These are phyloP conservation scores for Acrossocheilus wenchowensis DNA, from an alignment of 2,797 vertebrate genomes.

Conservation along the genomic window DNA sequence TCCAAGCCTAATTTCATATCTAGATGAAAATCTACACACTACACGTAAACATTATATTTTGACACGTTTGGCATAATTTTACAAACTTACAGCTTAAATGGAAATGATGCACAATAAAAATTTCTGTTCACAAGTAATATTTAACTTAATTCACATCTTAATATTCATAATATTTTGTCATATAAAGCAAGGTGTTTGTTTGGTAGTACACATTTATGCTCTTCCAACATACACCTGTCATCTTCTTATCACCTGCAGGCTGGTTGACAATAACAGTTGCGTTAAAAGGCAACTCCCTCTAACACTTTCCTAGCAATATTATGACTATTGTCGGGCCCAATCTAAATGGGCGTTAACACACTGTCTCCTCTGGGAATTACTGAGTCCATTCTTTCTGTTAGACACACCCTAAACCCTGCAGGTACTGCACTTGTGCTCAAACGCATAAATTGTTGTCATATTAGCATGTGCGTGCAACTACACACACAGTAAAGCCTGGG, in stretches of 20 bases:
- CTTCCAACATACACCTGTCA: not conserved
- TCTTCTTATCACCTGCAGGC: not conserved
- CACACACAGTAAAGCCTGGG: conserved; percentile 6
- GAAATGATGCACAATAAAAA: not conserved
- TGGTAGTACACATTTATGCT: not conserved
- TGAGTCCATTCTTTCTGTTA: conserved; percentile 44
- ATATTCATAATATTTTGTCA: not conserved
- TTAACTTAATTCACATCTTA: not conserved
- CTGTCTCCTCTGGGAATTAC: conserved; percentile 46
- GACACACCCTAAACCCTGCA: conserved; percentile 61
- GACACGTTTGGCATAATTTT: not conserved
- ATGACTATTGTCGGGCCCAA: conserved; percentile 8
- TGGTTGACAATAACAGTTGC: conserved; percentile 23
- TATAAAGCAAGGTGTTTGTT: not conserved
- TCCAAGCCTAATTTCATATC: not conserved
- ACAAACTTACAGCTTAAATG: not conserved
- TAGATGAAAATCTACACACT: not conserved
- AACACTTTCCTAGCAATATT: conserved; percentile 31
- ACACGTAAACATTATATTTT: not conserved
- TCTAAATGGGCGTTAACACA: conserved; percentile 40
- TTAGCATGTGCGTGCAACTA: conserved; percentile 16
- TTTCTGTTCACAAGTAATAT: not conserved
- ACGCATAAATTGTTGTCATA: conserved; percentile 21
- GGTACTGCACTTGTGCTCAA: conserved; percentile 25
- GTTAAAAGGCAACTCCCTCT: conserved; percentile 23